Conservation (phyloP, 1,140 invertebrate genomes). For the Penaeus vannamei region DNA sequence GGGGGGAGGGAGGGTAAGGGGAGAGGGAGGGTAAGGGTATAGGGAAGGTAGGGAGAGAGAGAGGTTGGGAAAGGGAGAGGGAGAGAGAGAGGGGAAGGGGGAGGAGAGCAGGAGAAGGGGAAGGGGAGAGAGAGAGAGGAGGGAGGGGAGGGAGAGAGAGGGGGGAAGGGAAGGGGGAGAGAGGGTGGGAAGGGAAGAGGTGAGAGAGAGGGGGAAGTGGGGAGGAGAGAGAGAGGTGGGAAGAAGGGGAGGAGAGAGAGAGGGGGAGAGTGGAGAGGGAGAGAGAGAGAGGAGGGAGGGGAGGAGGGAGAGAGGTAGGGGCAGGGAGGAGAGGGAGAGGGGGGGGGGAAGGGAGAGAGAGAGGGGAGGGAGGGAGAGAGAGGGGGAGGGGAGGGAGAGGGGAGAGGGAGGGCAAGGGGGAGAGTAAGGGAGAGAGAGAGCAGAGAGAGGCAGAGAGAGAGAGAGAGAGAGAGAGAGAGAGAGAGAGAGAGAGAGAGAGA, state of each 20-base stretch:
- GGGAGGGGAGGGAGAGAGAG: not conserved
- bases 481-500: conserved; percentile 12
- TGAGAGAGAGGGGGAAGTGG: not conserved
- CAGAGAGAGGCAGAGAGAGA: not conserved
- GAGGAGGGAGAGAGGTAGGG: too few species aligned
- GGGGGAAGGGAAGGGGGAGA: not conserved
- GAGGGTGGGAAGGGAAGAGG: not conserved
- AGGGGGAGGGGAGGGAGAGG: conserved; percentile 3
- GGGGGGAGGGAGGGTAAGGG: too few species aligned
- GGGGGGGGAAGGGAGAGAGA: too few species aligned
- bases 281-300: too few species aligned
- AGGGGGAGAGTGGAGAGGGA: not conserved
- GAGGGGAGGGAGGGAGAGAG: not conserved
- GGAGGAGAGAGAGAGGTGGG: too few species aligned
- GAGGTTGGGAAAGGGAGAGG: too few species aligned
- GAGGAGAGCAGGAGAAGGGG: not conserved
- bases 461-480: conserved; percentile 19
- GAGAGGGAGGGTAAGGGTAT: too few species aligned
- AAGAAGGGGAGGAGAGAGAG: too few species aligned
- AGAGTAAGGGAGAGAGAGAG: conserved; percentile 4
- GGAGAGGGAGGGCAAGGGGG: conserved; percentile 16
- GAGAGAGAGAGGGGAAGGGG: not conserved
- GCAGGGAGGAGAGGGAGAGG: too few species aligned
- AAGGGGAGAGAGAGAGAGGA: not conserved
- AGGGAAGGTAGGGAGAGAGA: too few species aligned